Percentiles rank a stretch among this genome's conserved stretches.
Evolutionary conservation across 2,888 invertebrate genomes (phyloP).

Genomic region (Ischnus inquisitorius): DNA sequence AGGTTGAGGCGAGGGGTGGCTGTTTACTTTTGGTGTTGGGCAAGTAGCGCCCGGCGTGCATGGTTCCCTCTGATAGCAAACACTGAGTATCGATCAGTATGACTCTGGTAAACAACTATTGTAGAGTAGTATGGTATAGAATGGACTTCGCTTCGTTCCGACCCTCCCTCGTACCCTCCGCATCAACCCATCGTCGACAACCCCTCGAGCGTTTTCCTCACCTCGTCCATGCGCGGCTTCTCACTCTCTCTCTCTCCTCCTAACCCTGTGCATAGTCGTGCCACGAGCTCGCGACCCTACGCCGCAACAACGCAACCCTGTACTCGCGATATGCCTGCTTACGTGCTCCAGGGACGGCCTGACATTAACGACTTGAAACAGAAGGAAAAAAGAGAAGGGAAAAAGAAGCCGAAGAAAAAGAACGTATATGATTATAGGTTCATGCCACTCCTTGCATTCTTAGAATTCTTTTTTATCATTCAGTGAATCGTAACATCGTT

Average conservation of each 20-base stretch:
- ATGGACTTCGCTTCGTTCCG: conserved; percentile 77
- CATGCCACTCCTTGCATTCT: background rate
- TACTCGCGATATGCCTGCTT: conserved; percentile 80
- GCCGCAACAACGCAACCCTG: conserved; percentile 75
- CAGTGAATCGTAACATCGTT: background rate
- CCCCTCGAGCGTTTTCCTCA: conserved; percentile 67
- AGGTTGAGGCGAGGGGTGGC: conserved; percentile 74
- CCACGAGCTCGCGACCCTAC: conserved; percentile 38
- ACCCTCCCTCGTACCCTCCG: conserved; percentile 64
- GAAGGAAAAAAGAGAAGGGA: conserved; percentile 17
- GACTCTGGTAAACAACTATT: conserved; percentile 85
- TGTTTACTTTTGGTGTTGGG: conserved; percentile 84
- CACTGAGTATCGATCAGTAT: conserved; percentile 85
- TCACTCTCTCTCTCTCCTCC: background rate
- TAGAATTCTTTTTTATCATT: background rate
- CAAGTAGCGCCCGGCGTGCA: conserved; percentile 83
- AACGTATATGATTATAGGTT: background rate
- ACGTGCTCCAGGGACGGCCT: conserved; percentile 78
- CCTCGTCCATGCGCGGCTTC: conserved; percentile 33
- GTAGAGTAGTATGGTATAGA: conserved; percentile 82
- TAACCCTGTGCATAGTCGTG: conserved; percentile 45
- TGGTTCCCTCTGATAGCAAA: conserved; percentile 84
- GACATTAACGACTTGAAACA: background rate
- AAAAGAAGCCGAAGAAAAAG: conserved; percentile 9
- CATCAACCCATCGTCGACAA: conserved; percentile 69